A percentile compares a stretch with the other conserved stretches of the same genome.
phyloP scores from a whole-genome alignment of 64 coral and sea anemone genomes.

The Pocillopora damicornis region DNA sequence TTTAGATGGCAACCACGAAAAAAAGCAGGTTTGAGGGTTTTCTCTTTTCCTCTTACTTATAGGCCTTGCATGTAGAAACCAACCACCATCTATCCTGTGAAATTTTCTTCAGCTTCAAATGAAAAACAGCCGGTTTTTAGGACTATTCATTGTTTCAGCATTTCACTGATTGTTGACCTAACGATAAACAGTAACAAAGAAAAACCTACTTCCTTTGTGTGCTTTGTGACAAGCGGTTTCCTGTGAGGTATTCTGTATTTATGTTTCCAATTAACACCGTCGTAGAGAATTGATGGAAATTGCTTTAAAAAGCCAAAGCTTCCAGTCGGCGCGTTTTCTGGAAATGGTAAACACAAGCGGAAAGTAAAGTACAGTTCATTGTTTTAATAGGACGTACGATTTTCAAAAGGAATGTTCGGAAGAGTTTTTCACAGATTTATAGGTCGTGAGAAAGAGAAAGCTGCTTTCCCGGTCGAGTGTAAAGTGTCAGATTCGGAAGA shows the following conservation, averaged over 20 bases:
- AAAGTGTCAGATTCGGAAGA: not conserved
- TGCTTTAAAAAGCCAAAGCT: conserved; percentile 1
- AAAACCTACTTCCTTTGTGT: conserved; percentile 1
- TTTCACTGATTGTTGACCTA: conserved; percentile 15
- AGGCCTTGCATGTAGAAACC: not conserved
- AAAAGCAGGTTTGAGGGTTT: not conserved
- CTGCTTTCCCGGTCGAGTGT: not conserved
- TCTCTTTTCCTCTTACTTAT: not conserved
- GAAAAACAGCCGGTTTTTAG: conserved; percentile 27
- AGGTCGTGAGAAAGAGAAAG: not conserved
- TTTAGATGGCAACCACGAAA: not conserved
- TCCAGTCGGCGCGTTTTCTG: not conserved
- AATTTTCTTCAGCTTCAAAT: not conserved
- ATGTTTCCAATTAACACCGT: conserved; percentile 20
- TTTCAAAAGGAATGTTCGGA: not conserved
- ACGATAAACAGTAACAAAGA: conserved; percentile 13
- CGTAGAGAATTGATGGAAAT: conserved; percentile 13
- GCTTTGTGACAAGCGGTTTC: conserved; percentile 4
- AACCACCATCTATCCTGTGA: not conserved
- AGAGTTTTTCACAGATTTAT: not conserved
- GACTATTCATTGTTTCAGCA: not conserved
- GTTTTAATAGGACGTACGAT: not conserved
- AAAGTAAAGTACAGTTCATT: conserved; percentile 1
- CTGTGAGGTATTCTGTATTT: conserved; percentile 2
- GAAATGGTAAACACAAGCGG: not conserved